These are phyloP conservation scores for Artibeus lituratus DNA, from an alignment of 2,797 vertebrate genomes.

Conservation along the genomic window DNA sequence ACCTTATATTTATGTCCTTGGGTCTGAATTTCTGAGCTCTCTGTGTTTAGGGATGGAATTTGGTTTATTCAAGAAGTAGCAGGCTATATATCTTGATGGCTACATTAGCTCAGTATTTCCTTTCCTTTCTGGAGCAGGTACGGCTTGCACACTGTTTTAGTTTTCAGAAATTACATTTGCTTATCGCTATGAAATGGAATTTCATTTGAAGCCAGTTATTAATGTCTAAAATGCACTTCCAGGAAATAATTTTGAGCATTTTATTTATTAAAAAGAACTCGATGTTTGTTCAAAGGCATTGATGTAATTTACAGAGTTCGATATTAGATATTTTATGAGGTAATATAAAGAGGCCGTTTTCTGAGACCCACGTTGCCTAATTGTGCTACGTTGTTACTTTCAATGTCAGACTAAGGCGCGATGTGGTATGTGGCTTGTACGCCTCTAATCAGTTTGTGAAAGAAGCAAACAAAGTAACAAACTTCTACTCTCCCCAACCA, in stretches of 20 bases:
- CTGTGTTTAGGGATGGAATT: slow-evolving; percentile 75
- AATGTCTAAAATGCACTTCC: slow-evolving; percentile 73
- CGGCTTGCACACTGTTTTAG: slow-evolving; percentile 63
- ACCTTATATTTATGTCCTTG: slow-evolving; percentile 74
- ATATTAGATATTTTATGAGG: slow-evolving; percentile 72
- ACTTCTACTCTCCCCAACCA: not conserved
- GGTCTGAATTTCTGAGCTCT: slow-evolving; percentile 72
- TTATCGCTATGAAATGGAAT: slow-evolving; percentile 73
- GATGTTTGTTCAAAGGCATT: slow-evolving; percentile 74
- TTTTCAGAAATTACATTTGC: slow-evolving; percentile 72
- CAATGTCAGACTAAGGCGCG: not conserved
- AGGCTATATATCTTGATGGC: slow-evolving; percentile 77
- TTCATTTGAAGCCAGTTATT: slow-evolving; percentile 76
- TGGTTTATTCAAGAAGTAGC: slow-evolving; percentile 73
- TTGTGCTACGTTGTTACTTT: slow-evolving; percentile 1
- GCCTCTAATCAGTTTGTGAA: slow-evolving; percentile 12
- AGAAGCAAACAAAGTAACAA: not conserved
- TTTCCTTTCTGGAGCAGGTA: slow-evolving; percentile 64
- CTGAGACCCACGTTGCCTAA: slow-evolving; percentile 26
- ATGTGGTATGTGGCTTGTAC: not conserved
- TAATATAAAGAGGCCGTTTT: slow-evolving; percentile 63
- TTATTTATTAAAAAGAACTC: slow-evolving; percentile 75
- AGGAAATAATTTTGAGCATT: slow-evolving; percentile 76
- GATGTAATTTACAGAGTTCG: slow-evolving; percentile 74
- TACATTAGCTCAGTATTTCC: slow-evolving; percentile 52